phyloP scores from a whole-genome alignment of 2,888 invertebrate genomes.

The Dryococelus australis region DNA sequence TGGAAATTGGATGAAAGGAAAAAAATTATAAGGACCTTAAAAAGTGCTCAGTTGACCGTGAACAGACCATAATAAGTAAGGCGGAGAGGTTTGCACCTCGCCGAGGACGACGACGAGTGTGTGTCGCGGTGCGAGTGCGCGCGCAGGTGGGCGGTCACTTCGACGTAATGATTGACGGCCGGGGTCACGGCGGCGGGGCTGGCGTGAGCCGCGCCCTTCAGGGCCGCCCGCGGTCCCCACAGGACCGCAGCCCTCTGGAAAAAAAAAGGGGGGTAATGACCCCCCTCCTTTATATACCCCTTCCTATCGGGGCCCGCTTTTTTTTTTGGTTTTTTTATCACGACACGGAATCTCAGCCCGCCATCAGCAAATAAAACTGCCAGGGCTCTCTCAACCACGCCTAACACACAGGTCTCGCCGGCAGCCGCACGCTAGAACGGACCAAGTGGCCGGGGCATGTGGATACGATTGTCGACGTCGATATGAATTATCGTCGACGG shows the following conservation, averaged over 20 bases:
- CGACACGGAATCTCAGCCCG: neutral
- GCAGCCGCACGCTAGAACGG: neutral
- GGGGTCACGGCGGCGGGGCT: neutral
- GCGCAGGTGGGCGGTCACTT: neutral
- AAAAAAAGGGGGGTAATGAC: neutral
- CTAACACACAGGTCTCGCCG: neutral
- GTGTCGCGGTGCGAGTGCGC: neutral
- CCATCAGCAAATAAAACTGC: slow-evolving; percentile 18
- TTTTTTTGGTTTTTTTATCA: neutral
- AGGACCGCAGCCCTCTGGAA: neutral
- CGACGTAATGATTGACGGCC: slow-evolving; percentile 10
- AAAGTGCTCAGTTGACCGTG: too few relatives aligned
- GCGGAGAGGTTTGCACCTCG: too few relatives aligned
- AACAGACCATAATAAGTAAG: too few relatives aligned
- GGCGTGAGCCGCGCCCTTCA: slow-evolving; percentile 2
- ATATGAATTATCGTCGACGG: too few relatives aligned
- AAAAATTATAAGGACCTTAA: too few relatives aligned
- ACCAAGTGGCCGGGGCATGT: neutral
- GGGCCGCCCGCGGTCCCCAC: neutral
- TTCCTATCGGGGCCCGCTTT: neutral
- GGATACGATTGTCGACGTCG: too few relatives aligned
- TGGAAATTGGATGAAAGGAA: too few relatives aligned
- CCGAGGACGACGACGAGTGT: too few relatives aligned
- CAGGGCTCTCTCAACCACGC: neutral
- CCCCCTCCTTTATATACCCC: neutral